Percentiles rank a stretch among this genome's conserved stretches.
phyloP scores from a whole-genome alignment of 1,140 invertebrate species.

The Caenorhabditis latens region DNA sequence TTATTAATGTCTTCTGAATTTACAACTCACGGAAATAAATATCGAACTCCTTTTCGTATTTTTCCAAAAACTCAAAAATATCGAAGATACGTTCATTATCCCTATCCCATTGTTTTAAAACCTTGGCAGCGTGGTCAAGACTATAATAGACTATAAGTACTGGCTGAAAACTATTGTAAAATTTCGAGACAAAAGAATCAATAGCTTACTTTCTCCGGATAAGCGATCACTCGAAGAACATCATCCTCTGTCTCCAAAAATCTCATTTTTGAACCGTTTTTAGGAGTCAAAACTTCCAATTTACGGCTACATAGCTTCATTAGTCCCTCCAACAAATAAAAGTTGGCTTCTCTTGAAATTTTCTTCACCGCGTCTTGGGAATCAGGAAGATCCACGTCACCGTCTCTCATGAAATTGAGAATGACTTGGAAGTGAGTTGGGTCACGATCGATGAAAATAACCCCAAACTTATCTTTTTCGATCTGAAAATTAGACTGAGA shows the following conservation, averaged over 20 bases:
- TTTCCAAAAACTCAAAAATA: neutral
- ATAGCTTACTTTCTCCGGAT: neutral
- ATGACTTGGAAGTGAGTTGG: neutral
- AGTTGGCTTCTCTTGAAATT: neutral
- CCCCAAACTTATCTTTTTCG: neutral
- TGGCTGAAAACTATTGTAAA: neutral
- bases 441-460: neutral
- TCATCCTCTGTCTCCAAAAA: neutral
- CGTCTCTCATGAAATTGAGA: slow-evolving; percentile 19
- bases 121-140: neutral
- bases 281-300: neutral
- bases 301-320: neutral
- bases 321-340: neutral
- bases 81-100: neutral
- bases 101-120: neutral
- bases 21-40: neutral
- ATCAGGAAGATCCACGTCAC: neutral
- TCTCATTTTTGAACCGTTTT: neutral
- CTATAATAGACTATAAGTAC: neutral
- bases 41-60: neutral
- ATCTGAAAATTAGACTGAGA: slow-evolving; percentile 12
- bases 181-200: neutral
- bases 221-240: neutral
- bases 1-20: too few relatives aligned
- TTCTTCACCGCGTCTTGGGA: neutral